Percentiles rank a stretch among this genome's conserved stretches.
Conservation (phyloP, 1,140 invertebrate species). For the Calliopsis andreniformis region DNA sequence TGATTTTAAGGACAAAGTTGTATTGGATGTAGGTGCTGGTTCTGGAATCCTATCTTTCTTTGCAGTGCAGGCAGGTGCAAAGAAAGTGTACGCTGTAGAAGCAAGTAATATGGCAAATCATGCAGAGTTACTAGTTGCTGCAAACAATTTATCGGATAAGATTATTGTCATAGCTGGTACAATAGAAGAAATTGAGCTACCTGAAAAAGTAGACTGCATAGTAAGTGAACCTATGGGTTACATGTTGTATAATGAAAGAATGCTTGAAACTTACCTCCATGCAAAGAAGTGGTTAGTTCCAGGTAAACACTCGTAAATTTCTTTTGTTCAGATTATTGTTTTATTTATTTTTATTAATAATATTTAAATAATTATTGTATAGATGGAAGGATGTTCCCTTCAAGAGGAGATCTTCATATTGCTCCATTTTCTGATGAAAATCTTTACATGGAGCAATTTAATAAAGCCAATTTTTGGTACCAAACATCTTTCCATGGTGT, state of each 20-base stretch:
- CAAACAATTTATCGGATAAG: conserved; percentile 93
- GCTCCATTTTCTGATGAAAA: conserved; percentile 99
- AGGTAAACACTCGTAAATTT: conserved; percentile 79
- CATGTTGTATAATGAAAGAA: conserved; percentile 99
- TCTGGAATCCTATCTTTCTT: conserved; percentile 99
- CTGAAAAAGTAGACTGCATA: conserved; percentile 97
- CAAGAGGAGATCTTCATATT: conserved; percentile 97
- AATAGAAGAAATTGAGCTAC: conserved; percentile 98
- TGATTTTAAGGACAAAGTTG: conserved; percentile 96
- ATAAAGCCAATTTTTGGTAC: conserved; percentile 99
- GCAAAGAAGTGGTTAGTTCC: conserved; percentile 99
- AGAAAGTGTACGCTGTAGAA: conserved; percentile 98
- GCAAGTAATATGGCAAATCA: conserved; percentile 99
- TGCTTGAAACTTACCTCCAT: conserved; percentile 99
- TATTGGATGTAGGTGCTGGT: conserved; percentile 98
- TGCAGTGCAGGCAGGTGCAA: conserved; percentile 97
- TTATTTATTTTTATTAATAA: not conserved
- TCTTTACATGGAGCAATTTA: conserved; percentile 98
- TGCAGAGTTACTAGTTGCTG: conserved; percentile 94
- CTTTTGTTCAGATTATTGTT: not conserved
- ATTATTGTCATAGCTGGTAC: conserved; percentile 98
- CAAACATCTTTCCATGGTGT: conserved; percentile 99
- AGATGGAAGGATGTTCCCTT: conserved; percentile 95
- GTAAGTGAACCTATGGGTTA: conserved; percentile 99
- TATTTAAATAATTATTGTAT: conserved; percentile 15